Conservation (phyloP, 1,140 invertebrate species). For the honey bee (Apis mellifera) region DNA sequence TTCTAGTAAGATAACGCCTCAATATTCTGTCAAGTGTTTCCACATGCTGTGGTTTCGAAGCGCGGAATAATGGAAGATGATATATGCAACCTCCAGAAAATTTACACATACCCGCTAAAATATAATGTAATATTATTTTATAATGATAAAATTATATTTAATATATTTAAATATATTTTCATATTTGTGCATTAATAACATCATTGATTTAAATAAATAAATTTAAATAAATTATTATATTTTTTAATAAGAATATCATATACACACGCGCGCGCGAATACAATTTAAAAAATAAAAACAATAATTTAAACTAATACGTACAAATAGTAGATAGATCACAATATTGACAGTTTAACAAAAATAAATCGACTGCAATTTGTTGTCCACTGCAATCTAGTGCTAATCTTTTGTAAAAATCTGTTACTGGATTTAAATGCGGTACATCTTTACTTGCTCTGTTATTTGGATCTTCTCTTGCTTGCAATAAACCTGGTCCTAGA, state of each 20-base stretch:
- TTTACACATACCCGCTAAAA: slow-evolving; percentile 93
- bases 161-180: neutral
- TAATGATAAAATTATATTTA: slow-evolving; percentile 1
- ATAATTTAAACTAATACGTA: slow-evolving; percentile 82
- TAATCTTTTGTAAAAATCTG: slow-evolving; percentile 98
- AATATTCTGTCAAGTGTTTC: slow-evolving; percentile 91
- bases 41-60: slow-evolving; percentile 86
- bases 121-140: too few species aligned
- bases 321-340: slow-evolving; percentile 96
- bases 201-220: too few species aligned
- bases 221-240: neutral
- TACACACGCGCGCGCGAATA: too few species aligned
- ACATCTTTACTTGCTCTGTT: slow-evolving; percentile 90
- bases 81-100: slow-evolving; percentile 97
- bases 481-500: slow-evolving; percentile 93
- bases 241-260: neutral
- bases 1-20: slow-evolving; percentile 95
- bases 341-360: slow-evolving; percentile 96
- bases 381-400: slow-evolving; percentile 98
- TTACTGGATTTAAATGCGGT: slow-evolving; percentile 94
- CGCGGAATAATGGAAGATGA: slow-evolving; percentile 95
- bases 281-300: neutral
- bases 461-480: slow-evolving; percentile 92
- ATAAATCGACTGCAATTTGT: slow-evolving; percentile 98
- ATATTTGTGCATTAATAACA: neutral